Conservation (phyloP, 2,797 vertebrate genomes). For the Anguilla obscura region DNA sequence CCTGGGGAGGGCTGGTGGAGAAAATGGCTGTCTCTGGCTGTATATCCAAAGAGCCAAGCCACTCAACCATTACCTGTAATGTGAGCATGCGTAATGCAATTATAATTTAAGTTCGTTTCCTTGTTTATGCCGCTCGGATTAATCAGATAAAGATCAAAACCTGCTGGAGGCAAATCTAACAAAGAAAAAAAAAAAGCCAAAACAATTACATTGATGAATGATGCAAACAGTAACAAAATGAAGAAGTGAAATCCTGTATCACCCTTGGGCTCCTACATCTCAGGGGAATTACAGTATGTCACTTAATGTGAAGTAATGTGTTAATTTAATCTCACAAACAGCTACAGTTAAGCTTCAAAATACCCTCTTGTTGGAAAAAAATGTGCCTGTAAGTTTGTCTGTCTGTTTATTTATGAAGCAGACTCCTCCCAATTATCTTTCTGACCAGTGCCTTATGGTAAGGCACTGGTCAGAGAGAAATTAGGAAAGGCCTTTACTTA, state of each 20-base stretch:
- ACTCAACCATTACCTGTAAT: not conserved
- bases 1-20: not conserved
- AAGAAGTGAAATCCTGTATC: not conserved
- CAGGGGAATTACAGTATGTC: not conserved
- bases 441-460: too few relatives aligned
- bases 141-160: not conserved
- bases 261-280: not conserved
- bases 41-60: not conserved
- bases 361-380: not conserved
- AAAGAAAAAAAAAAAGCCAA: not conserved
- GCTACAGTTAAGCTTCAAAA: not conserved
- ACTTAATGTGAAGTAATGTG: not conserved
- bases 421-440: too few relatives aligned
- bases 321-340: not conserved
- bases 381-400: not conserved
- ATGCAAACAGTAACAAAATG: not conserved
- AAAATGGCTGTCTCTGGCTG: not conserved
- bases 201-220: not conserved
- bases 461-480: too few relatives aligned
- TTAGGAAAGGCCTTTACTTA: not conserved
- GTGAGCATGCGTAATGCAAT: not conserved
- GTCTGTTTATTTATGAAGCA: not conserved
- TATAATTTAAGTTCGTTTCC: not conserved
- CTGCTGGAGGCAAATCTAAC: not conserved
- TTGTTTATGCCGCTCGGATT: not conserved